Conservation (phyloP, 1,140 invertebrate species). For the Agraylea sexmaculata region DNA sequence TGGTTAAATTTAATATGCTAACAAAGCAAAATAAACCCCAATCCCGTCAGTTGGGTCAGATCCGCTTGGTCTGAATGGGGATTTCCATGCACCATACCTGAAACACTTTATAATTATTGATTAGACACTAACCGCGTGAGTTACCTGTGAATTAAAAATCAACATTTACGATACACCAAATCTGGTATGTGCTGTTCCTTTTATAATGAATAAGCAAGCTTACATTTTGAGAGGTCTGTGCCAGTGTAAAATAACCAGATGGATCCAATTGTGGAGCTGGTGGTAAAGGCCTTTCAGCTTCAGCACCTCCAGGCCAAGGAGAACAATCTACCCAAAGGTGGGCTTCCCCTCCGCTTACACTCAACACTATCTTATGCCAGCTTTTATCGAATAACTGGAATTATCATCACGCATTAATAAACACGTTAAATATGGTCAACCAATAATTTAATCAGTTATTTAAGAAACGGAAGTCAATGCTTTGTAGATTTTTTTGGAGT, state of each 20-base stretch:
- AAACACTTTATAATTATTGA: not conserved
- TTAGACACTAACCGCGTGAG: conserved; percentile 15
- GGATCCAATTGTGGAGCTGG: conserved; percentile 16
- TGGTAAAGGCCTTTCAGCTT: conserved; percentile 5
- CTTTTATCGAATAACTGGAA: conserved; percentile 57
- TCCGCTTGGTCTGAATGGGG: not conserved
- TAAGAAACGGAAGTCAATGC: no score
- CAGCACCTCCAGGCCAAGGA: conserved; percentile 31
- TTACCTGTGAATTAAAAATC: conserved; percentile 13
- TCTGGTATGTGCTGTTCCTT: no score
- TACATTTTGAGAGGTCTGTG: conserved; percentile 9
- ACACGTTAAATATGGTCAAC: no score
- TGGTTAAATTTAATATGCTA: not conserved
- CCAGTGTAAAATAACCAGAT: conserved; percentile 10
- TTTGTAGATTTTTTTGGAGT: no score
- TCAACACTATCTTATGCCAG: conserved; percentile 71
- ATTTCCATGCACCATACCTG: conserved; percentile 4
- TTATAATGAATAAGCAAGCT: no score
- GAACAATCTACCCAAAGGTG: conserved; percentile 61
- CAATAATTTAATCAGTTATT: no score
- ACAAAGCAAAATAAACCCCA: not conserved
- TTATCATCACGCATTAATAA: no score
- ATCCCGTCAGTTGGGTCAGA: conserved; percentile 5
- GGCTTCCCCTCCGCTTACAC: conserved; percentile 50
- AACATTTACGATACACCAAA: not conserved